Evolutionary conservation across 2,113 vertebrate genomes (phyloP), one percentile per base, ranked within the genome.

Genomic region (Octodon degus): DNA sequence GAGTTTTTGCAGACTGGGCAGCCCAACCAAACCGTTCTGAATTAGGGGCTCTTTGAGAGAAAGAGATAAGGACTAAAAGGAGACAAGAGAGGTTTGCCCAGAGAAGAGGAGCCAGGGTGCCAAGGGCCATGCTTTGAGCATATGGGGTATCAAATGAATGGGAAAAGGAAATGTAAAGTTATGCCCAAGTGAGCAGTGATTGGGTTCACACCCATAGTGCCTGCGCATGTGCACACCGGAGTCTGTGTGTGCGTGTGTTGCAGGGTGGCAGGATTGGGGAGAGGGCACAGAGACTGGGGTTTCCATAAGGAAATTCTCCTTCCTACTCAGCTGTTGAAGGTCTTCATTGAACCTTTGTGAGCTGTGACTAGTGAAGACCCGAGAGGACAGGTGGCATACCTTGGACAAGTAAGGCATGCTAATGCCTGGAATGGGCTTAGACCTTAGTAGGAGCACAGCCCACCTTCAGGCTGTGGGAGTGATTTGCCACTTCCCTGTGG

Each of bases 151-250:
- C 95, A 80, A 74, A 86, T 63, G 65, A 96, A 83, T 93, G 84
- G 67, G 43, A 70, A 70, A 91, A 87, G 60, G 60, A 84, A 82
- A 77, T 77, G 86, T 27, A 95, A 95, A 91, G 89, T 68, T 55
- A 27, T 8, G 77, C 79, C 40, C 90, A 93, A 90, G 96, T 81
- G 43, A 79, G 25, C 89, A 77, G 40, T 53, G 91, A 89, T 92
- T 47, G 88, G 24, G 47, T 70, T 88, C 85, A 87, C 62, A 40
- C 40, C 24, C 20, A 10, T 6, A 89, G 89, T 13, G 25, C 47
- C 30, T 9, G 74, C 17, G 70, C n/a, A 3, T 40, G 82, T 4
- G 27, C 25, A 47, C 47, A 67, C 11, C 10, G 14, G 14, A 47
- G 30, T 58, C 74, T 22, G 34, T 53, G 58, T 24, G 20, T 12